Conservation (phyloP, 1,140 invertebrate genomes). For the silkworm (Bombyx mori) region ASM3026992v2 NC_085128.1:17431501-17432000, state of each 20-base stretch:
- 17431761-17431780: constrained; percentile 10
- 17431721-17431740: constrained; percentile 28
- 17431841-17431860: constrained; percentile 26
- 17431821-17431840: constrained; percentile 32
- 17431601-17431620: neutral
- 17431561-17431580: neutral
- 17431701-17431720: constrained; percentile 15
- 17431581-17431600: neutral
- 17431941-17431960: constrained; percentile 8
- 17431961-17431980: constrained; percentile 19
- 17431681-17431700: constrained; percentile 8
- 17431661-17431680: constrained; percentile 18
- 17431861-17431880: constrained; percentile 10
- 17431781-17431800: neutral
- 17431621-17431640: constrained; percentile 11
- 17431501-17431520: constrained; percentile 19
- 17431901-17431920: constrained; percentile 12
- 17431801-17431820: constrained; percentile 19
- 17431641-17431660: constrained; percentile 19
- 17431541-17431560: constrained; percentile 1
- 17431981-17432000: constrained; percentile 18
- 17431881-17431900: constrained; percentile 20
- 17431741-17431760: constrained; percentile 18
- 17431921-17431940: constrained; percentile 2
- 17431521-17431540: constrained; percentile 27